Base-by-base conservation (phyloP, 2,888 invertebrate species). In the Notocelia uddmanniana region DNA sequence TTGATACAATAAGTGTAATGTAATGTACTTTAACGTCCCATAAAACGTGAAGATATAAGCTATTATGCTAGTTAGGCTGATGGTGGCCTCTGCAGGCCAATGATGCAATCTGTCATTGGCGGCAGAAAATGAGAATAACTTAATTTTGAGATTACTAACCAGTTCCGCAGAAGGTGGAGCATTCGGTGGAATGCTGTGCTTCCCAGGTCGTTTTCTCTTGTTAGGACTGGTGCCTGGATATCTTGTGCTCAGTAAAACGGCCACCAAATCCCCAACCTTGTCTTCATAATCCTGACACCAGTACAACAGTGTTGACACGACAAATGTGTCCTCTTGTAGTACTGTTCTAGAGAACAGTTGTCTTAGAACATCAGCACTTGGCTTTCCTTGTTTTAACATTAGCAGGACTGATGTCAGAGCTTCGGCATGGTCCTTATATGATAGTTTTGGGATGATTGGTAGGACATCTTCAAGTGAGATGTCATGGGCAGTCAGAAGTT, bases 251-350 rank as follows among this genome's bases (percentile, higher is more conserved):
- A 98, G 93, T 73, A 98, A 91, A 79, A 96, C 96, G 62, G 97
- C 96, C 74, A 98, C 95, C 76, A 97, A 94, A 89, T 97, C 97
- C 6, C 96, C 97, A 73, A 97, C 95, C 88, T 97, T 97, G 81
- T 98, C 98, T 83, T 98, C 98, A 83, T 97, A 96, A 81, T 98
- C 97, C 82, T 98, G 97, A 89, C 98, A 98, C 99, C 98, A 99
- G 90, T 97, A 97, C 94, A 98, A 97, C 77, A 99, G 93, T 50
- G 98, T 96, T 3, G 99, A 98, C 57, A 98, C 97, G 15, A 98
- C 97, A 92, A 99, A 98, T 75, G 96, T 95, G 89, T 99, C 99
- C 73, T 96, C 96, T 63, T 95, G 95, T 83, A 96, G 96, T 10
- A 96, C 94, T 79, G 96, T 95, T 75, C 97, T 95, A 77, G 96